Evolutionary conservation across 2,797 vertebrate species (phyloP), one percentile per base, ranked within the genome.

Genomic region (Rallus crepitans): DNA sequence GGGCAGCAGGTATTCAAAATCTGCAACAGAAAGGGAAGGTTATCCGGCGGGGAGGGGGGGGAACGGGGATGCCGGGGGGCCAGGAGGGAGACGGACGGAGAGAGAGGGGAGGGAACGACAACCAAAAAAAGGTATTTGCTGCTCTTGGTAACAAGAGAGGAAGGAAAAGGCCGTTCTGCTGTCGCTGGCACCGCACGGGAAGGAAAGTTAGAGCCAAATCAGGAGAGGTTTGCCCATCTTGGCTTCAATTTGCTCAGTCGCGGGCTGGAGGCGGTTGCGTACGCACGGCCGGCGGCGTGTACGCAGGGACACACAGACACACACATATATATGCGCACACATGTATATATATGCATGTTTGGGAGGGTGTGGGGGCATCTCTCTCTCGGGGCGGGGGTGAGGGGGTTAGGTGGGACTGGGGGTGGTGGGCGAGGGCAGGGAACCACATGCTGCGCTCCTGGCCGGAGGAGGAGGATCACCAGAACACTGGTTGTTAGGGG

Each of bases 1-100:
- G 98, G 99, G 99, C 99, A 99, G 99, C 98, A 99, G 99, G 98
- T 99, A 99, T 98, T 99, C 99, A 99, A 99, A 99, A 99, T 99
- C 99, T 99, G 99, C 99, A 99, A 99, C 98, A 99, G 99, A 99
- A 99, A 99, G 97, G 99, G 98, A 98, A 99, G 98, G 98, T 99
- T 99, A 99, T 99, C 98, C 81, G 97, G 99, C 98, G 95, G 97
- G 96, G 97, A 97, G 81, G 59, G 68, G 65, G 64, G 94, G 42
- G 15, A 97, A 97, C 31, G 24, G 97, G 97, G 81, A 15, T 0
- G 97, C 95, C 82, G 95, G 93, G 94, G 97, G 96, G 42, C 97
- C 97, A 98, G 98, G 98, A 98, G 97, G 94, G 91, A 96, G 90
- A 95, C 82, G 55, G 75, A 92, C 59, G 82, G 69, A 89, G 80